phyloP scores from a whole-genome alignment of 2,888 invertebrate species.

The Chloromyia formosa region DNA sequence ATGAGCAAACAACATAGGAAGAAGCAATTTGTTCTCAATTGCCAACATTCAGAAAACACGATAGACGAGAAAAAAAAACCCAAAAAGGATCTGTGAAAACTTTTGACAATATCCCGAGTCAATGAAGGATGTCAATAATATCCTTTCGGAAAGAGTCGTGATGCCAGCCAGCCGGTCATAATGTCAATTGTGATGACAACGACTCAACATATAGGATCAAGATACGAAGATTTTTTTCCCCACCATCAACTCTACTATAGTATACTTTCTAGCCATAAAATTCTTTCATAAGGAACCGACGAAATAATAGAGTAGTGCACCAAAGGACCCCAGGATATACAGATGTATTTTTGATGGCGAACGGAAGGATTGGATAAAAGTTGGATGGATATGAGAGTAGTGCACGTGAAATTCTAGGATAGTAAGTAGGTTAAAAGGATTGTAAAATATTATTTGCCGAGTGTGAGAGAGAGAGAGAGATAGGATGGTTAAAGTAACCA shows the following conservation, averaged over 20 bases:
- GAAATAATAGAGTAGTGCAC: background rate
- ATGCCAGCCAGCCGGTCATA: background rate
- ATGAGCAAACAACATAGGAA: too few relatives aligned
- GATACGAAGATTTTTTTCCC: background rate
- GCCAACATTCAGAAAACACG: too few relatives aligned
- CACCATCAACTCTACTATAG: background rate
- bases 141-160: background rate
- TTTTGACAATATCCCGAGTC: background rate
- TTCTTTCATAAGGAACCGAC: background rate
- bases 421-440: constrained; percentile 10
- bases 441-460: constrained; percentile 3
- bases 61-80: background rate
- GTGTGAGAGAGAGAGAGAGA: background rate
- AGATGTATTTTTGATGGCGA: background rate
- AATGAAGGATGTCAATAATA: constrained; percentile 7
- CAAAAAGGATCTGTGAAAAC: background rate
- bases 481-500: too few relatives aligned
- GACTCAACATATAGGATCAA: background rate
- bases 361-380: background rate
- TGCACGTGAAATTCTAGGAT: background rate
- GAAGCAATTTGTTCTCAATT: too few relatives aligned
- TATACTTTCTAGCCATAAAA: background rate
- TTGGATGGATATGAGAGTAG: too few relatives aligned
- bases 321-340: background rate
- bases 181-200: background rate